These are phyloP conservation scores for Electrophaes corylata DNA, from an alignment of 2,888 invertebrate species.

Conservation along the genomic window DNA sequence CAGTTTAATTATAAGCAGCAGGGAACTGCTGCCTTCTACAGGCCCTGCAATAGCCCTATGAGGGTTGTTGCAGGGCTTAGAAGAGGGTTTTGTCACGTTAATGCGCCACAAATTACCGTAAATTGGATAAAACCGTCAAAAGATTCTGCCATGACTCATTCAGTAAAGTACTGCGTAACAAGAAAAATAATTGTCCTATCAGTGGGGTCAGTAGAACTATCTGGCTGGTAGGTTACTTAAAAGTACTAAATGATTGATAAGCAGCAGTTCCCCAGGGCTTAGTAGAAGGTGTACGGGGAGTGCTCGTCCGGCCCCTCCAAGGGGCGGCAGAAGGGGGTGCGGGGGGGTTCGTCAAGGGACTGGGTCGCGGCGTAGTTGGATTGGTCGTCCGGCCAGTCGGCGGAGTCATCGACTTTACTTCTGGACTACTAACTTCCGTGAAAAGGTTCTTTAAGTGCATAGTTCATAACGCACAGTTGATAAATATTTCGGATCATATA, in stretches of 20 bases:
- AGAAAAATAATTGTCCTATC: no score
- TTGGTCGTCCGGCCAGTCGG: slow-evolving; percentile 67
- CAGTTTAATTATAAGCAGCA: slow-evolving; percentile 22
- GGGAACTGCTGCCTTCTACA: no score
- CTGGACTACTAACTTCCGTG: slow-evolving; percentile 64
- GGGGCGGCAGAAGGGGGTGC: slow-evolving; percentile 66
- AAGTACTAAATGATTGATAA: slow-evolving; percentile 21
- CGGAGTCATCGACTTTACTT: slow-evolving; percentile 70
- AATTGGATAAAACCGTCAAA: no score
- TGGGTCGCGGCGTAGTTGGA: slow-evolving; percentile 64
- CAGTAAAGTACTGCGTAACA: no score
- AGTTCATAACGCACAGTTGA: no score
- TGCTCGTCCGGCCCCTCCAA: slow-evolving; percentile 58
- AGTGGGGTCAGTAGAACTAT: no score
- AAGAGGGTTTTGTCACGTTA: no score
- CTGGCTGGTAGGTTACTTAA: slow-evolving; percentile 7
- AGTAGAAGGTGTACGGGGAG: slow-evolving; percentile 67
- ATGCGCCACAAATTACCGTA: no score
- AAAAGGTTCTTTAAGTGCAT: slow-evolving; percentile 57
- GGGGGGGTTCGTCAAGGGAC: slow-evolving; percentile 62
- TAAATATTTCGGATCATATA: no score
- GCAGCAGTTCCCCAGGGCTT: slow-evolving; percentile 55
- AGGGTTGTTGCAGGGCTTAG: no score
- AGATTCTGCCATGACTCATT: no score
- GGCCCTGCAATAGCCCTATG: no score